These are phyloP conservation scores for Salvelinus fontinalis DNA, from an alignment of 2,113 vertebrate species.

Conservation along the genomic window DNA sequence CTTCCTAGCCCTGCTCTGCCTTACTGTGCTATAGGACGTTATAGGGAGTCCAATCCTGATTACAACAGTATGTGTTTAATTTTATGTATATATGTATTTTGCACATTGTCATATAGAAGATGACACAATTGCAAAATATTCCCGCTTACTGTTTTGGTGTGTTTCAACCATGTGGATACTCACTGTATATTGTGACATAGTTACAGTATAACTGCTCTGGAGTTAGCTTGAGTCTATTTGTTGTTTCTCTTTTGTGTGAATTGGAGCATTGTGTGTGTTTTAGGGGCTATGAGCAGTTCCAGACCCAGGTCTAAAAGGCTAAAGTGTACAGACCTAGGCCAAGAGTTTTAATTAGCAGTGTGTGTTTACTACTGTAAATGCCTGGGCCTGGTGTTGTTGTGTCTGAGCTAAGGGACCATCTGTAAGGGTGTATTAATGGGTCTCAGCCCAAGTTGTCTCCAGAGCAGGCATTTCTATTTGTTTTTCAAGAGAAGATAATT, in stretches of 20 bases:
- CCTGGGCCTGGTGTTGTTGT: constrained; percentile 5
- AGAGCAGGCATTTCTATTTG: background rate
- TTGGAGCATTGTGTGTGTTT: background rate
- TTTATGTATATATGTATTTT: background rate
- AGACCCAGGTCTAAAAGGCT: background rate
- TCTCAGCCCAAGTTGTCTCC: background rate
- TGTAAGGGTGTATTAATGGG: background rate
- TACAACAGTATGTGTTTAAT: background rate
- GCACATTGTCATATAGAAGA: background rate
- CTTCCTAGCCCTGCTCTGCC: too few relatives aligned
- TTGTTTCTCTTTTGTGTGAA: background rate
- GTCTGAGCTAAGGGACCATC: background rate
- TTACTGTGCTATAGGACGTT: too few relatives aligned
- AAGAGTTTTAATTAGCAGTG: background rate
- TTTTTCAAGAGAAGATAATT: background rate
- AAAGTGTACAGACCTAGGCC: background rate
- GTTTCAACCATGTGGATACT: background rate
- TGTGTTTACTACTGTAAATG: constrained; percentile 2
- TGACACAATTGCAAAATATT: background rate
- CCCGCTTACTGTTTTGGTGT: background rate
- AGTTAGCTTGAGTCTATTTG: background rate
- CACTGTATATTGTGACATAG: background rate
- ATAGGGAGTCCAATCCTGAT: too few relatives aligned
- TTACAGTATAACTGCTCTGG: background rate
- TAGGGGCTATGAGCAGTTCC: background rate